Base-by-base conservation (phyloP, 2,113 vertebrate genomes). In the Nothobranchius kuhntae region DNA sequence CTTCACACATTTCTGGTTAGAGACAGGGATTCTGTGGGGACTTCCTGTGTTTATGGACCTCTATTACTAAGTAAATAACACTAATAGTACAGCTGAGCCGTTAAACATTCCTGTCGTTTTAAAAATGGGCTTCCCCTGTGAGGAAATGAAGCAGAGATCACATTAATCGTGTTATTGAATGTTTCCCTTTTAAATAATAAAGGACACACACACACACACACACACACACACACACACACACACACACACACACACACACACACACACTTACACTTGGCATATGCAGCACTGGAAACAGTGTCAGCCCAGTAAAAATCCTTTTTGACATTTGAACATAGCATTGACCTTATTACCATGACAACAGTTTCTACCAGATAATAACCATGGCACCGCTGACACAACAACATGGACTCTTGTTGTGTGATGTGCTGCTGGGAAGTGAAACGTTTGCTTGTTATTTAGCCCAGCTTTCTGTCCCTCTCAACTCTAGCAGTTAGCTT, bases 261-360 rank as follows among this genome's bases (percentile, higher is more conserved):
- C 30, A 35, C 55, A 68, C 61, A 80, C 77, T 68, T 73, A 64
- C 15, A 51, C 64, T 53, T 80, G 80, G 87, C 78, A 86, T 77
- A 80, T 52, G 57, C 59, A 78, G 65, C 30, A 74, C 67, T 81
- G 74, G 81, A 89, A 89, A 88, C 83, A 77, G 84, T 89, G 87
- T 86, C 87, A 89, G 75, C 85, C 78, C 77, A 86, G 86, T 89
- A 80, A 83, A 88, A 90, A 90, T 91, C 85, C 76, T 76, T 89
- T 89, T 83, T 89, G 89, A 91, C 88, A 87, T 79, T 71, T 82
- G 81, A 90, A 80, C 84, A 81, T 82, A 81, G 86, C 73, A 73
- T 72, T 87, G 85, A 89, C 87, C 89, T 87, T 87, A 89, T 91
- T 87, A 87, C 85, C 86, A 89, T 88, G 83, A 87, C 83, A 88